Conservation (phyloP, 1,140 invertebrate species). For the Pantala flavescens region DNA sequence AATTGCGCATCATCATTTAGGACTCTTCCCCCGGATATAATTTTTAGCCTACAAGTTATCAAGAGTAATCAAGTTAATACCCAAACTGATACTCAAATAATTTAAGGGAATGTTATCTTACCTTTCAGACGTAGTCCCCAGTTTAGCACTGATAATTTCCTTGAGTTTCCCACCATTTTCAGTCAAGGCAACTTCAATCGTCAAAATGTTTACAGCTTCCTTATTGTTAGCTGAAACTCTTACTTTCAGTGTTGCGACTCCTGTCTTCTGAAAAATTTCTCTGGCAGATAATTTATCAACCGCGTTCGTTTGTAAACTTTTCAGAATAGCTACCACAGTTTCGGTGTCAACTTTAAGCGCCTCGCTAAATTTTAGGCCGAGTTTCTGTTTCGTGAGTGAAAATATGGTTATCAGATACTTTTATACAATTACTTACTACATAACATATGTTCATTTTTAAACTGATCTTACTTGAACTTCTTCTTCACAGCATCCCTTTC, state of each 20-base stretch:
- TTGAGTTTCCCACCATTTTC: conserved; percentile 44
- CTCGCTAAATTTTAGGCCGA: conserved; percentile 43
- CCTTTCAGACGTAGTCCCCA: conserved; percentile 33
- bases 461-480: conserved; percentile 35
- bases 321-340: conserved; percentile 41
- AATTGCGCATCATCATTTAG: conserved; percentile 42
- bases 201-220: conserved; percentile 33
- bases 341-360: conserved; percentile 41
- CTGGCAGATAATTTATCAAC: conserved; percentile 52
- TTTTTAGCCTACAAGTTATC: conserved; percentile 42
- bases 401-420: conserved; percentile 17
- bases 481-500: conserved; percentile 31
- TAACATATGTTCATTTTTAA: too few species aligned
- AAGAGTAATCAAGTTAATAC: conserved; percentile 9
- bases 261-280: conserved; percentile 49
- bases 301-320: conserved; percentile 53
- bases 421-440: conserved; percentile 22
- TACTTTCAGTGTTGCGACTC: conserved; percentile 49
- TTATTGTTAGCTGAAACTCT: conserved; percentile 37
- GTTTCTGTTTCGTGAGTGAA: conserved; percentile 37
- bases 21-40: conserved; percentile 54
- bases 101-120: not conserved
- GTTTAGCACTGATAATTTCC: conserved; percentile 38
- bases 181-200: conserved; percentile 39
- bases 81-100: not conserved